Percentiles rank a stretch among this genome's conserved stretches.
These are phyloP conservation scores for Galbula dea DNA, from an alignment of 2,113 vertebrate genomes.

Conservation along the genomic window DNA sequence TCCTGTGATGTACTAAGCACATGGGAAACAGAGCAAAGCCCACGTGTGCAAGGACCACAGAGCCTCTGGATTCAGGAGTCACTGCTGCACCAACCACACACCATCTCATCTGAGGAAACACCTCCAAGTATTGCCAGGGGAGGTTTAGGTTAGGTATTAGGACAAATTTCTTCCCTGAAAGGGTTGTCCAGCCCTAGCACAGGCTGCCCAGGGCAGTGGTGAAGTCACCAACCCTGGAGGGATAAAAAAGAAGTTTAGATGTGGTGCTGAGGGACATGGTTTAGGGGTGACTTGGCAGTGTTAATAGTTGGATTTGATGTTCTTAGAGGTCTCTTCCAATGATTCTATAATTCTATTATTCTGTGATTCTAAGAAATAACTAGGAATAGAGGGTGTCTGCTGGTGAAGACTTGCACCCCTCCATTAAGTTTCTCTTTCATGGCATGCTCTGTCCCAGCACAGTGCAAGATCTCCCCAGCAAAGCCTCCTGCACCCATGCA, in stretches of 20 bases:
- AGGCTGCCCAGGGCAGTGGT: too few relatives aligned
- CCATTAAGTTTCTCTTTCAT: rapidly evolving
- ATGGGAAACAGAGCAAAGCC: background rate
- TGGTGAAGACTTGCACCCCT: background rate
- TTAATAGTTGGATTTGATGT: too few relatives aligned
- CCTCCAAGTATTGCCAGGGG: too few relatives aligned
- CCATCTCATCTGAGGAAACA: background rate
- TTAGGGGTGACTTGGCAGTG: too few relatives aligned
- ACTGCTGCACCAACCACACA: rapidly evolving
- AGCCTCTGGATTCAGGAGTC: background rate
- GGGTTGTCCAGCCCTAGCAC: too few relatives aligned
- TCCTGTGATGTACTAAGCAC: background rate
- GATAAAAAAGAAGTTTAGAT: too few relatives aligned
- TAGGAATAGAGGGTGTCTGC: rapidly evolving
- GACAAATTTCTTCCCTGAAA: too few relatives aligned
- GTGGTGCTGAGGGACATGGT: too few relatives aligned
- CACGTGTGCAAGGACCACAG: rapidly evolving
- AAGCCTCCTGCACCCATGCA: background rate
- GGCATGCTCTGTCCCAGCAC: rapidly evolving
- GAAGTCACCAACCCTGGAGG: too few relatives aligned
- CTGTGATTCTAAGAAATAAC: background rate
- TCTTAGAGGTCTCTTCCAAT: too few relatives aligned
- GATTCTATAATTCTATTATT: too few relatives aligned
- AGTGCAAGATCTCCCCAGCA: background rate
- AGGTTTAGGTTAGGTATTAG: too few relatives aligned